Base-by-base conservation (phyloP, 1,140 invertebrate genomes). In the Nymphalis io region DNA sequence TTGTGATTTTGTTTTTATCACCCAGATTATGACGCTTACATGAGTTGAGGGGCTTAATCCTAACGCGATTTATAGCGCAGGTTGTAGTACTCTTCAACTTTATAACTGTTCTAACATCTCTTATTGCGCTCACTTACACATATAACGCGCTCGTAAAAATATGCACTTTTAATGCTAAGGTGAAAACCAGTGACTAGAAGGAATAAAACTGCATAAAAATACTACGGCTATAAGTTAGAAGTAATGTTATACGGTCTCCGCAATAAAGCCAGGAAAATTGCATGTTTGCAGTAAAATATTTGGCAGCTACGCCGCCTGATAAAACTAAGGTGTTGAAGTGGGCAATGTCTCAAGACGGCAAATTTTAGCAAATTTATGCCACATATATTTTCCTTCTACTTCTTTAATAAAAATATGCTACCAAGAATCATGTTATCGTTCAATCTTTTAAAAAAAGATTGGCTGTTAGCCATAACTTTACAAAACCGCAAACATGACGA, bases 401-500 rank as follows among this genome's bases (percentile, higher is more conserved):
- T 15, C 18, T 55, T 18, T 20, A 27, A 15, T 4, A 15, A 55
- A 53, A 27, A 27, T 55, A 23, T 6, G 20, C 21, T 23, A 55
- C 51, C 23, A 27, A 55, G 51, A 55, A 55, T 55, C 23, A 10
- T 51, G 46, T 55, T 55, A 23, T 55, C 51, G 20, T 23, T 27
- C 13, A 20, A 55, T 55, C 51, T 55, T n/a, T 55, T 1, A 13
- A 23, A 55, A 55, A 20, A 55, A 27, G 3, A 11, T 55, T 55
- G 51, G 51, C 51, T n/a, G 5, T n/a, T 13, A 23, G 51, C 51
- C 51, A 55, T 18, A 23, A 27, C n/a, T 23, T 55, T 21, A 21
- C 21, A 55, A 58, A 68, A 72, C 70, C 70, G 61, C 66, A 73
- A 62, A 73, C 60, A 73, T 73, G 60, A 70, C 67, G 71, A 64